phyloP scores from a whole-genome alignment of 2,888 invertebrate species.

The Steromphala cineraria region DNA sequence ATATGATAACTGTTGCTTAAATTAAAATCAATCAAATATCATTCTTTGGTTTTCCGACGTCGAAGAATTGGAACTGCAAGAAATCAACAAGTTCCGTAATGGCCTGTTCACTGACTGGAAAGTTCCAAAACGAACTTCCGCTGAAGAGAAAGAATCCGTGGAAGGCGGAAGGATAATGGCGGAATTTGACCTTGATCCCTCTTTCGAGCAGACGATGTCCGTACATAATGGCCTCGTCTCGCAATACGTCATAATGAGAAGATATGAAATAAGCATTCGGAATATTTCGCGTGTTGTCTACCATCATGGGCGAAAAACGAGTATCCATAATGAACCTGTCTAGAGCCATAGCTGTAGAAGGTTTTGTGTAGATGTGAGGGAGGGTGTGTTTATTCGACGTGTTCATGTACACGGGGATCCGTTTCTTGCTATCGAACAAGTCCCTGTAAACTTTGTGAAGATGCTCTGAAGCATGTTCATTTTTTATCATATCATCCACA shows the following conservation, averaged over 20 bases:
- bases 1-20: no score
- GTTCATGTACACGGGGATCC: conserved; percentile 47
- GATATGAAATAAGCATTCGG: conserved; percentile 73
- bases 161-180: conserved; percentile 62
- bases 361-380: conserved; percentile 28
- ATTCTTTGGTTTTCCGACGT: background rate
- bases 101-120: conserved; percentile 49
- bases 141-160: conserved; percentile 67
- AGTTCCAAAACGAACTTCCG: conserved; percentile 51
- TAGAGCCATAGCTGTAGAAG: conserved; percentile 45
- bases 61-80: conserved; percentile 31
- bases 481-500: conserved; percentile 43
- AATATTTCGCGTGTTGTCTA: conserved; percentile 56
- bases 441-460: background rate
- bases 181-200: conserved; percentile 62
- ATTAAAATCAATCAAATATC: no score
- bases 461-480: conserved; percentile 48
- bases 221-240: conserved; percentile 75
- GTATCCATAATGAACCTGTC: conserved; percentile 45
- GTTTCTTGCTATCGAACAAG: conserved; percentile 46
- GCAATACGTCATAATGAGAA: conserved; percentile 74
- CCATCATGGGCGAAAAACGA: conserved; percentile 72
- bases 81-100: conserved; percentile 51
- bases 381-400: conserved; percentile 46
- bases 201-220: conserved; percentile 64